Evolutionary conservation across 2,888 invertebrate genomes (phyloP), one percentile per base, ranked within the genome.

Genomic region (Polyploca ridens): DNA sequence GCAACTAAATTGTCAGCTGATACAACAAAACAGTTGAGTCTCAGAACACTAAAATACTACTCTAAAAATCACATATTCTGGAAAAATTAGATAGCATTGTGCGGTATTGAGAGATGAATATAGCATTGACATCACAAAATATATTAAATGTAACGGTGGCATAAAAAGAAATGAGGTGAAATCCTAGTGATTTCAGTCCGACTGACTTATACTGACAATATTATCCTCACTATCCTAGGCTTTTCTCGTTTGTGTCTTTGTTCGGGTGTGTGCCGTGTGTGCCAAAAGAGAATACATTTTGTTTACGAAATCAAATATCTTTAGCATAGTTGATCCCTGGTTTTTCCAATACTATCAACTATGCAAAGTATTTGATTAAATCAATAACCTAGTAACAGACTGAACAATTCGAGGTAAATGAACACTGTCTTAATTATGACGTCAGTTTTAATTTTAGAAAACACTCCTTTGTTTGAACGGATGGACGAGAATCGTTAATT

Each of bases 371-470:
- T 13, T 27, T 27, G 27, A 27, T 27, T 27, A 44, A 44, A 38
- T 38, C 38, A 10, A 35, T 35, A 8, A 38, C 27, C 27, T 35
- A n/a, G n/a, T n/a, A n/a, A 35, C 5, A 6, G 35, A 35, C 0
- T 35, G 4, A 41, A 3, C 4, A 41, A 13, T 13, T 13, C 13
- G 13, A 41, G 41, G 41, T 41, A 41, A 41, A 41, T 41, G 41
- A 41, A 41, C 13, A 41, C 4, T 41, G 4, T 41, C 13, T 49
- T 10, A 16, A 19, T 54, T 16, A 10, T 7, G 27, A 46, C 3
- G 54, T 54, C 10, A 54, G 0, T n/a, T 54, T 54, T 54, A 54
- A 54, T 54, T 54, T 54, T 19, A 54, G 54, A 54, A 54, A 54
- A 54, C 19, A 54, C 10, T 19, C 19, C 19, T 54, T 54, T 16